Percentiles rank a stretch among this genome's conserved stretches.
These are phyloP conservation scores for Cavia aperea DNA, from an alignment of 2,113 vertebrate species.

Conservation along the genomic window DNA sequence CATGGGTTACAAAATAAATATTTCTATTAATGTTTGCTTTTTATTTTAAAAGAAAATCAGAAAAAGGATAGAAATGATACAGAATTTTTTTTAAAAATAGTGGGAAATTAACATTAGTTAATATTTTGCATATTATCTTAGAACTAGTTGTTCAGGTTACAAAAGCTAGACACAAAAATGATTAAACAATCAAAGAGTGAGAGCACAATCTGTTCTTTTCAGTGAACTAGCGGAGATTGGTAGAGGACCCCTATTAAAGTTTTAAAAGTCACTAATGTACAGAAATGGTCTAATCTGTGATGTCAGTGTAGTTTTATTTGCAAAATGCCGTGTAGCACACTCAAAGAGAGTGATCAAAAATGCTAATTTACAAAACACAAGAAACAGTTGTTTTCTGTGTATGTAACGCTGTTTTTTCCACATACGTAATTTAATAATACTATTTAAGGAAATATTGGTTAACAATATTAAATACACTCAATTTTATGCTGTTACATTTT, in stretches of 20 bases:
- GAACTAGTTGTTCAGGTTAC: too few species aligned
- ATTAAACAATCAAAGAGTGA: too few species aligned
- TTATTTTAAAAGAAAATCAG: too few species aligned
- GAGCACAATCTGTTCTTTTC: too few species aligned
- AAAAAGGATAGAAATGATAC: too few species aligned
- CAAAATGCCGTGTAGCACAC: too few species aligned
- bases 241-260: neutral
- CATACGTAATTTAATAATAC: neutral
- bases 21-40: neutral
- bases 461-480: neutral
- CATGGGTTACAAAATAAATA: neutral
- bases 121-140: too few species aligned
- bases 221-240: too few species aligned
- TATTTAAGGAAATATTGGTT: neutral
- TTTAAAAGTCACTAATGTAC: neutral
- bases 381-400: neutral
- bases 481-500: neutral
- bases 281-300: neutral
- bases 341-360: too few species aligned
- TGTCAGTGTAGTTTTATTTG: neutral
- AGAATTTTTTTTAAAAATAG: too few species aligned
- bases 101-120: too few species aligned
- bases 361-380: neutral
- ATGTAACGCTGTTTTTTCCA: neutral
- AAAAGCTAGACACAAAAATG: too few species aligned